Evolutionary conservation across 1,140 invertebrate species (phyloP).

Genomic region (Orchesella cincta): DNA sequence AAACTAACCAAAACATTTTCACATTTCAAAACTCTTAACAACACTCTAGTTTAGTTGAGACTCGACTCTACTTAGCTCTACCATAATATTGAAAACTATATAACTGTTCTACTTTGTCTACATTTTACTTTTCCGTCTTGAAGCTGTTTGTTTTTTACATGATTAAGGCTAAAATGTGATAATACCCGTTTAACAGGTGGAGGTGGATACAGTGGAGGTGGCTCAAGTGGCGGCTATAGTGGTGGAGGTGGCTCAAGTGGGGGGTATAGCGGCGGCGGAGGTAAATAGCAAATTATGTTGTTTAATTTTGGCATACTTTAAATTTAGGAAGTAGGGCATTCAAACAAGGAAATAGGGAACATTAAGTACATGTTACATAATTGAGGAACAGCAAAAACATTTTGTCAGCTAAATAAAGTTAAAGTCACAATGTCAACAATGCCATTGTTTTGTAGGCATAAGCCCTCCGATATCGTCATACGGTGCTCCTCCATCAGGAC

Average conservation of each 20-base stretch:
- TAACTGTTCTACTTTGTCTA: neutral
- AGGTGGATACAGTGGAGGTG: constrained; percentile 2
- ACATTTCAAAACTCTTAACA: too few relatives aligned
- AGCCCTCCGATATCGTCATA: neutral
- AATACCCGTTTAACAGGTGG: neutral
- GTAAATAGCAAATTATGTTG: neutral
- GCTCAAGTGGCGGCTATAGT: neutral
- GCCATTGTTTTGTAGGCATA: neutral
- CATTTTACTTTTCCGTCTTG: neutral
- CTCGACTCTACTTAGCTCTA: too few relatives aligned
- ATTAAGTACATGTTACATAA: neutral
- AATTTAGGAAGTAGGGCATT: neutral
- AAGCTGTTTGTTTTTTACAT: neutral
- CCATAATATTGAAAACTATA: too few relatives aligned
- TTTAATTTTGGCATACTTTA: neutral
- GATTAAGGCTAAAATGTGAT: too few relatives aligned
- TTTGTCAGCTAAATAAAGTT: too few relatives aligned
- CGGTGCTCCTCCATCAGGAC: constrained; percentile 13
- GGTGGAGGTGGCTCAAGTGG: neutral
- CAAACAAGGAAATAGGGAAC: neutral
- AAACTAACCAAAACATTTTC: too few relatives aligned
- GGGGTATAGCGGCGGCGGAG: neutral
- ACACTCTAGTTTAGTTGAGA: too few relatives aligned
- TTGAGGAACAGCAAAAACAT: neutral
- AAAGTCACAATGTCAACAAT: constrained; percentile 7